A percentile compares a stretch with the other conserved stretches of the same genome.
These are phyloP conservation scores for Marcusenius ussheri DNA, from an alignment of 2,113 vertebrate species.

Conservation along the genomic window DNA sequence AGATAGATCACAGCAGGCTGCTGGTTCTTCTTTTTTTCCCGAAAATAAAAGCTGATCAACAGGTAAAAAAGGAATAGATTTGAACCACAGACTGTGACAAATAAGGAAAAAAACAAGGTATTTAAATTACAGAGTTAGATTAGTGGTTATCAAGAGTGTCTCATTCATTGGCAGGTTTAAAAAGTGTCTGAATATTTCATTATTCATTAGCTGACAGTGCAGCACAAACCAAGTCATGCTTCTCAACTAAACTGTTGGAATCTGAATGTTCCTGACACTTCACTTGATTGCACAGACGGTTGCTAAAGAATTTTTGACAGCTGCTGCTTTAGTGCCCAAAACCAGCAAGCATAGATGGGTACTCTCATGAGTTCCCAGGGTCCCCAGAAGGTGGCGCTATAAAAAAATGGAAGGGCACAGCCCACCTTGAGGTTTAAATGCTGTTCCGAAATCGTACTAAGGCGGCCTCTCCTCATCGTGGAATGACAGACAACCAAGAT, in stretches of 20 bases:
- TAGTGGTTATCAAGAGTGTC: background rate
- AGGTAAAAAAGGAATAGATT: background rate
- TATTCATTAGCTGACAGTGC: background rate
- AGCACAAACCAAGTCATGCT: background rate
- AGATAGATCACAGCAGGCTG: background rate
- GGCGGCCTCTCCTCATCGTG: background rate
- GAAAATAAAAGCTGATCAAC: background rate
- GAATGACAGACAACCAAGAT: background rate
- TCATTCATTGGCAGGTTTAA: background rate
- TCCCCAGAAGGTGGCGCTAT: background rate
- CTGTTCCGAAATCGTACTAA: background rate
- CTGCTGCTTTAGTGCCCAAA: background rate
- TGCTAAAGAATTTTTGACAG: conserved; percentile 7
- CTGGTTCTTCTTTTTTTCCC: background rate
- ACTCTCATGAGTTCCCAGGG: background rate
- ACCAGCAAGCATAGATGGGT: background rate
- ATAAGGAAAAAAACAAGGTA: background rate
- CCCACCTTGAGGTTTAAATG: conserved; percentile 1
- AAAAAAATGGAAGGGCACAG: background rate
- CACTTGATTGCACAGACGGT: background rate
- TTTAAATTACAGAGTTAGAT: background rate
- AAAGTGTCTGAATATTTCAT: background rate
- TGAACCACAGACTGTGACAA: background rate
- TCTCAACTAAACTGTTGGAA: background rate
- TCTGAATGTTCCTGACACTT: background rate